Percentiles rank a stretch among this genome's conserved stretches.
Conservation (phyloP, 2,113 vertebrate genomes). For the Hyperopisus bebe region DNA sequence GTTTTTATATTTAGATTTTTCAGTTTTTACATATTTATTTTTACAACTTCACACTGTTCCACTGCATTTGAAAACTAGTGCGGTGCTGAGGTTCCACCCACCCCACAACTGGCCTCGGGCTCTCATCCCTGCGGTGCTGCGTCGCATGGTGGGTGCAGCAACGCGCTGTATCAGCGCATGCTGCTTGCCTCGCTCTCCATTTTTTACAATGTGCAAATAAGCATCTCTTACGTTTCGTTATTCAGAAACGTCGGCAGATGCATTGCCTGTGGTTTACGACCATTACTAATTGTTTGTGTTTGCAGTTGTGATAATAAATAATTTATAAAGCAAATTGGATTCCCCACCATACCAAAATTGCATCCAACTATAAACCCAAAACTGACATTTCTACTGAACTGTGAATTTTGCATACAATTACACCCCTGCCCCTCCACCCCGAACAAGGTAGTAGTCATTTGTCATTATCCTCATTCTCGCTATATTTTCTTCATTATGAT, state of each 20-base stretch:
- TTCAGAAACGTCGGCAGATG: neutral
- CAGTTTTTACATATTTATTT: neutral
- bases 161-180: too few species aligned
- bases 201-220: neutral
- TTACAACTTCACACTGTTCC: neutral
- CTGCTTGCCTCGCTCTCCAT: too few species aligned
- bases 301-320: neutral
- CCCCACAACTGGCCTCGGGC: too few species aligned
- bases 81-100: too few species aligned
- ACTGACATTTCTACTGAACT: neutral
- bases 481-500: neutral
- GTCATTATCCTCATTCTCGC: neutral
- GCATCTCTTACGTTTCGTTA: neutral
- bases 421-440: neutral
- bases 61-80: too few species aligned
- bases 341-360: neutral
- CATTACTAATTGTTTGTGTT: neutral
- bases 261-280: neutral
- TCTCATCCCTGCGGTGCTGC: too few species aligned
- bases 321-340: neutral
- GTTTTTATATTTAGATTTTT: neutral
- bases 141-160: too few species aligned
- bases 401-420: neutral
- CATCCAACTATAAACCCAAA: neutral
- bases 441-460: neutral